Evolutionary conservation across 2,113 vertebrate genomes (phyloP).

Genomic region (Salvelinus namaycush): DNA sequence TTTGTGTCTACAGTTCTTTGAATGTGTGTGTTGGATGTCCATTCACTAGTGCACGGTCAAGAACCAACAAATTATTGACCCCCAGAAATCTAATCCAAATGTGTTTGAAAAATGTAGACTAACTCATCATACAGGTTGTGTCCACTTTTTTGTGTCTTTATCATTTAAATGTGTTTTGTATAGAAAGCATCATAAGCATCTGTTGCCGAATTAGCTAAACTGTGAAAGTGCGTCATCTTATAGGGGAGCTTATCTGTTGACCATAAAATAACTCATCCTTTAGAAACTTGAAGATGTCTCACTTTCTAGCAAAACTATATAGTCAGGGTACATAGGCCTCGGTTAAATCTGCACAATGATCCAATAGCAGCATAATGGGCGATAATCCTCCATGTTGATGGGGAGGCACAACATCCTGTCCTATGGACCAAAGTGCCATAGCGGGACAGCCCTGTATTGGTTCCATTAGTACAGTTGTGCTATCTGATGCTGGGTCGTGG

Average conservation of each 20-base stretch:
- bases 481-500: no score
- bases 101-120: not conserved
- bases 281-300: no score
- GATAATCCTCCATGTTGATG: not conserved
- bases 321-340: not conserved
- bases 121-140: not conserved
- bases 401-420: not conserved
- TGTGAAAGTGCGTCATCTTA: no score
- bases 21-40: not conserved
- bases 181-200: not conserved
- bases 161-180: not conserved
- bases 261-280: no score
- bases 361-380: not conserved
- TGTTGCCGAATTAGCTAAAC: not conserved
- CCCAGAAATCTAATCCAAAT: no score
- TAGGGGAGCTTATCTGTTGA: no score
- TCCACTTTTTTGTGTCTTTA: not conserved
- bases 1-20: slow-evolving; percentile 19
- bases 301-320: not conserved
- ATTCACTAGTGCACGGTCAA: not conserved
- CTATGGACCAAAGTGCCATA: not conserved
- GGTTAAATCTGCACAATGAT: not conserved
- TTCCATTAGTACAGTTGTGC: not conserved
- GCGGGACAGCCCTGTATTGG: not conserved
- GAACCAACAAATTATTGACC: not conserved